Conservation (phyloP, 2,113 vertebrate species). For the Scytalopus superciliaris region DNA sequence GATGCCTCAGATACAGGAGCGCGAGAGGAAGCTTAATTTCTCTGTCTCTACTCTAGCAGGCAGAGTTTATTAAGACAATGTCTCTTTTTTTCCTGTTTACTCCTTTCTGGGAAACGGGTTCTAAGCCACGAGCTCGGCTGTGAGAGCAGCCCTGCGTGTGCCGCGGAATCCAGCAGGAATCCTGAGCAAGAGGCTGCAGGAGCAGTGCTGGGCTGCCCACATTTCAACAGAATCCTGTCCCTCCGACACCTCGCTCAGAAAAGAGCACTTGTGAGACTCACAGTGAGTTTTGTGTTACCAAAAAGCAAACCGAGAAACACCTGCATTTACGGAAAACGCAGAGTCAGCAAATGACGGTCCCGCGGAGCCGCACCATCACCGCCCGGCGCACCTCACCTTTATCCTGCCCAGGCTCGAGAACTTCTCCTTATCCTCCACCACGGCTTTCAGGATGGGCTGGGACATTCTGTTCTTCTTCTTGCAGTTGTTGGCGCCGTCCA, state of each 20-base stretch:
- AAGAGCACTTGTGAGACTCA: not conserved
- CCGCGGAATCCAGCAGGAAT: not conserved
- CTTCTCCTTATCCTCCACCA: slow-evolving; percentile 78
- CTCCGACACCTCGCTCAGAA: not conserved
- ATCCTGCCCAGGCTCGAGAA: slow-evolving; percentile 76
- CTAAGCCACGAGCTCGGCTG: not conserved
- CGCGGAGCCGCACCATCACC: accelerated
- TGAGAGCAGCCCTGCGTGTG: not conserved
- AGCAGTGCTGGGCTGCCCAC: not conserved
- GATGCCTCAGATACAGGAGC: accelerated
- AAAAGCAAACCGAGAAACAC: not conserved
- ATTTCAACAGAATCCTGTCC: not conserved
- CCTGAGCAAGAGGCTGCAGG: not conserved
- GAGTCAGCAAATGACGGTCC: accelerated
- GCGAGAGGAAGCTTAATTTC: not conserved
- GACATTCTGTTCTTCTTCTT: slow-evolving; percentile 79
- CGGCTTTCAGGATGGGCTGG: slow-evolving; percentile 75
- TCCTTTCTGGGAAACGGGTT: not conserved
- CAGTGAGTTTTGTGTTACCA: not conserved
- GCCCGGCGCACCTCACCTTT: slow-evolving; percentile 62
- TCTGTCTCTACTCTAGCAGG: not conserved
- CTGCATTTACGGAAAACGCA: accelerated
- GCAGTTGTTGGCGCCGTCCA: slow-evolving; percentile 63
- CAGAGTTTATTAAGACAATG: not conserved
- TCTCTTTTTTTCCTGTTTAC: not conserved